Conservation (phyloP, 2,888 invertebrate genomes). For the Microplitis deprimator region DNA sequence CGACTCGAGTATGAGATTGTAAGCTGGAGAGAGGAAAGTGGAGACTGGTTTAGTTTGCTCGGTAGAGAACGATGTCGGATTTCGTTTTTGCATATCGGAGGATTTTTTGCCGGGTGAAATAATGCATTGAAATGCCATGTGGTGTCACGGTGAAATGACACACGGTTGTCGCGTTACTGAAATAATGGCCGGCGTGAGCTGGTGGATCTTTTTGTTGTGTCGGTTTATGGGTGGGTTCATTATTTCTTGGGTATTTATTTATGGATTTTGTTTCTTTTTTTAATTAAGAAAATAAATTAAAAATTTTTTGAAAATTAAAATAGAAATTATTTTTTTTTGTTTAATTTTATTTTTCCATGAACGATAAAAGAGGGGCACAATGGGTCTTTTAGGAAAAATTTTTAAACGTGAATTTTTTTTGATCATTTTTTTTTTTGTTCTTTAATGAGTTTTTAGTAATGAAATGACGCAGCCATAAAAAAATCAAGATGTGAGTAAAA, state of each 20-base stretch:
- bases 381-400: no score
- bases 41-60: conserved; percentile 44
- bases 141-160: conserved; percentile 68
- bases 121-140: conserved; percentile 70
- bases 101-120: conserved; percentile 67
- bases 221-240: conserved; percentile 8
- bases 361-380: no score
- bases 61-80: conserved; percentile 44
- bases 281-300: not conserved
- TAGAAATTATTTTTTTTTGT: no score
- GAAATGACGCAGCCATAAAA: no score
- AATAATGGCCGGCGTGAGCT: conserved; percentile 49
- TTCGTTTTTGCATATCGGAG: conserved; percentile 67
- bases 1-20: no score
- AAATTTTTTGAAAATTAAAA: no score
- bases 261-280: not conserved
- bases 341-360: no score
- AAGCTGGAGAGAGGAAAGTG: conserved; percentile 20
- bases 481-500: no score
- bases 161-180: conserved; percentile 65
- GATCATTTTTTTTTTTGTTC: no score
- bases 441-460: no score
- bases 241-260: not conserved
- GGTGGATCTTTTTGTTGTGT: conserved; percentile 41
- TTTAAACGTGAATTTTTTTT: no score